Conservation (phyloP, 2,797 vertebrate species). For the Oreochromis grahami region DNA sequence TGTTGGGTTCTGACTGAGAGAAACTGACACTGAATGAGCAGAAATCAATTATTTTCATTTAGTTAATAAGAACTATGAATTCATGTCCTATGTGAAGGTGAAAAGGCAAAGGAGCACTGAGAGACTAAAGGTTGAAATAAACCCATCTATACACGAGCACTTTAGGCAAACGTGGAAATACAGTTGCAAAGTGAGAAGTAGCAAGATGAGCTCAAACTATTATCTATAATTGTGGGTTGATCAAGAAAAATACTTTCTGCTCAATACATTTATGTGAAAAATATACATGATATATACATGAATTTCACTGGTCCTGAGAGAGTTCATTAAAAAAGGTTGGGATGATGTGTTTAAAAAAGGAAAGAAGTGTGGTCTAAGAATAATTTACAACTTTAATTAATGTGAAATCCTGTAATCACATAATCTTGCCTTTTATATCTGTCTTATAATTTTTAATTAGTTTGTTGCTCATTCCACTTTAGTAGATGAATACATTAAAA, state of each 20-base stretch:
- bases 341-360: slow-evolving; percentile 21
- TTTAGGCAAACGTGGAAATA: background rate
- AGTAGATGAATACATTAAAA: background rate
- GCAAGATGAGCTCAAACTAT: background rate
- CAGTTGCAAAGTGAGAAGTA: background rate
- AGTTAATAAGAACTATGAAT: background rate
- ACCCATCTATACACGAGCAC: background rate
- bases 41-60: background rate
- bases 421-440: slow-evolving; percentile 38
- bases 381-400: slow-evolving; percentile 32
- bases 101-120: background rate
- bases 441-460: slow-evolving; percentile 35
- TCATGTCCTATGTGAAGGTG: background rate
- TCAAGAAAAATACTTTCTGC: background rate
- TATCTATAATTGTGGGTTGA: background rate
- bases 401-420: slow-evolving; percentile 14
- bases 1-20: background rate
- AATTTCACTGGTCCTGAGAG: background rate
- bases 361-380: background rate
- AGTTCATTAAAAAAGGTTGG: background rate
- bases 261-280: background rate
- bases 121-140: background rate
- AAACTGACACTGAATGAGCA: background rate
- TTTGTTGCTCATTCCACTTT: background rate
- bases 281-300: background rate